Evolutionary conservation across 2,797 vertebrate species (phyloP), one percentile per base, ranked within the genome.

Genomic region (Acanthiza pusilla): DNA sequence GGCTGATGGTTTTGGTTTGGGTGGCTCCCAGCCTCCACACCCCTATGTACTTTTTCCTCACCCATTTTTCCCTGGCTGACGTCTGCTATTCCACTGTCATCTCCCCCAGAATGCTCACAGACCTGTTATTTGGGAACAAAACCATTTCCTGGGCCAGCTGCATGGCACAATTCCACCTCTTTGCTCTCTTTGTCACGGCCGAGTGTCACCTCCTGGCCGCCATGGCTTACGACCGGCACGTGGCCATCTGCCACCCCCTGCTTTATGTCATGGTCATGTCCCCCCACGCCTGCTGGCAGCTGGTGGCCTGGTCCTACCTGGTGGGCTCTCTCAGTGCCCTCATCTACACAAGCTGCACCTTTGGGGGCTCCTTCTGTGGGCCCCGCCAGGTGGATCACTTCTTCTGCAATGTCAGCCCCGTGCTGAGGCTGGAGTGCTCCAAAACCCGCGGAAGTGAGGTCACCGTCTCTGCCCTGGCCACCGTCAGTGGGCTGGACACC

Each of bases 151-250:
- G 66, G 9, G 9, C 43, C 0, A 60, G 83, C 57, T 87, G 88
- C 0, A 0, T 55, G 51, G 13, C 5, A 1, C 83, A 93, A 7
- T 87, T 87, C 32, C 63, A 83, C 9, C 2, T 32, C 36, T 71
- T 87, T 8, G 62, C 53, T 20, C 66, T 84, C 58, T 68, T 89
- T 14, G 74, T 2, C 3, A 48, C 61, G 0, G 67, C 57, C 1
- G 78, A 83, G 51, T 83, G 88, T 68, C 15, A 68, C 30, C 80
- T 97, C 11, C 67, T 97, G 91, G 75, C 92, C 2, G 22, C 91
- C 32, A 96, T 96, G 96, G 97, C 95, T 1, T 96, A 94, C 1
- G 94, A 97, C 50, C 51, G 42, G 23, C 91, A 92, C 2, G 5
- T 86, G n/a, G 94, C 96, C 12, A 51, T 97, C 55, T 16, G 43